Conservation (phyloP, 2,888 invertebrate genomes). For the Sarcophaga carnaria region DNA sequence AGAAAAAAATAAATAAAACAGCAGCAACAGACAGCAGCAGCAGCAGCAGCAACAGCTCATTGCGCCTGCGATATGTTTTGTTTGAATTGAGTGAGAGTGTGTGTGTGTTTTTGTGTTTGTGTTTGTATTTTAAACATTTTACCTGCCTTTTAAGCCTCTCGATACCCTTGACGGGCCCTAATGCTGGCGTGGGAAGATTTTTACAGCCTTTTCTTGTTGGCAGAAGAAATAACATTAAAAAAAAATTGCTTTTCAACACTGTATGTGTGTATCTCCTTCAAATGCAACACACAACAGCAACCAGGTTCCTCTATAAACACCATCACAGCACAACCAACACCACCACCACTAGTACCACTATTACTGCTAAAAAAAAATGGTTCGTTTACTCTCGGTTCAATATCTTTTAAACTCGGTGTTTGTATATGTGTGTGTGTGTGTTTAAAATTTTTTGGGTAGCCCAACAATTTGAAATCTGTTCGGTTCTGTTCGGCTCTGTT, state of each 20-base stretch:
- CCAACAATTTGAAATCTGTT: conserved; percentile 2
- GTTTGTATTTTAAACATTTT: conserved; percentile 45
- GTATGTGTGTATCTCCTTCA: not conserved
- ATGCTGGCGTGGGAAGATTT: conserved; percentile 81
- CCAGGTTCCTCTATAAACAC: not conserved
- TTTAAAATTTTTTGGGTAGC: conserved; percentile 53
- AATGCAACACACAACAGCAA: not conserved
- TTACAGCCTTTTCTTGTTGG: conserved; percentile 70
- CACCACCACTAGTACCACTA: not conserved
- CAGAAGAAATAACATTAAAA: not conserved
- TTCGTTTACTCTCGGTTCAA: not conserved
- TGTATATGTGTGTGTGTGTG: not conserved
- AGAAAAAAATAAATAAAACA: not conserved
- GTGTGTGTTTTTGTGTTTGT: not conserved
- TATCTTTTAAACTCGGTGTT: not conserved
- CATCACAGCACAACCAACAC: not conserved
- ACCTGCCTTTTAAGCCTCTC: conserved; percentile 67
- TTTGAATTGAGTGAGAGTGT: not conserved
- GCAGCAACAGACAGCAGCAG: conserved; percentile 5
- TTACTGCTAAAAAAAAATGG: not conserved
- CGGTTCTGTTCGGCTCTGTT: conserved; percentile 16
- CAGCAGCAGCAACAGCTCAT: conserved; percentile 26
- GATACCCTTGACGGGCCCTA: conserved; percentile 69
- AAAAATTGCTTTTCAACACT: conserved; percentile 19
- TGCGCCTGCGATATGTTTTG: not conserved